Evolutionary conservation across 2,888 invertebrate species (phyloP).

Genomic region (Podotricha telesiphe): DNA sequence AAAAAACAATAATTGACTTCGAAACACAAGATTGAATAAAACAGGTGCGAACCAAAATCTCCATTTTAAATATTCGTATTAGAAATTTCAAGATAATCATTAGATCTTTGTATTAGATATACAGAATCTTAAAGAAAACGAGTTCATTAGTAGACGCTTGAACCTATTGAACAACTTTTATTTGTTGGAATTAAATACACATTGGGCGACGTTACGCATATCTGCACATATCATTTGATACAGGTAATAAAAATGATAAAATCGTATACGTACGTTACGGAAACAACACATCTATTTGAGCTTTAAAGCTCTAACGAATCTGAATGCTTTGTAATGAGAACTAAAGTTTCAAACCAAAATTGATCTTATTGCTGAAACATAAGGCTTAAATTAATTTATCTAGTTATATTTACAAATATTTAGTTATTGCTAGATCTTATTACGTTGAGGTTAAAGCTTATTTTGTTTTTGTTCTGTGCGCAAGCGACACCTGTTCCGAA

Average conservation of each 20-base stretch:
- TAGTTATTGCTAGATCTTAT: constrained; percentile 22
- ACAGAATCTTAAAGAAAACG: constrained; percentile 16
- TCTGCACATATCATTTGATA: constrained; percentile 30
- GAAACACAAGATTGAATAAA: neutral
- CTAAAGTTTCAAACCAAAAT: constrained; percentile 20
- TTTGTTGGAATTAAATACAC: constrained; percentile 13
- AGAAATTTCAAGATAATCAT: constrained; percentile 4
- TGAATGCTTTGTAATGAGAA: constrained; percentile 33
- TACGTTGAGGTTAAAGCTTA: constrained; percentile 27
- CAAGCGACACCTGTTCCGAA: constrained; percentile 60
- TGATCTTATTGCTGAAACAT: neutral
- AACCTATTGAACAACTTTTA: constrained; percentile 13
- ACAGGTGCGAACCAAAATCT: constrained; percentile 13
- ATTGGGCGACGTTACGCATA: constrained; percentile 8
- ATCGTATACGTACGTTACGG: constrained; percentile 32
- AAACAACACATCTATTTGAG: constrained; percentile 37
- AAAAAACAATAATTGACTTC: constrained; percentile 13
- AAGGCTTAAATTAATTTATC: constrained; percentile 17
- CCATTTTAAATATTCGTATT: constrained; percentile 8
- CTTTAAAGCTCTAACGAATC: constrained; percentile 38
- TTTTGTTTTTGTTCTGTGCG: constrained; percentile 50
- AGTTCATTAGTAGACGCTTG: constrained; percentile 17
- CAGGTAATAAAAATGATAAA: constrained; percentile 35
- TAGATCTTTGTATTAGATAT: constrained; percentile 14
- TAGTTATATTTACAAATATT: neutral